Conservation (phyloP, 1,140 invertebrate species). For the Drosophila persimilis region DNA sequence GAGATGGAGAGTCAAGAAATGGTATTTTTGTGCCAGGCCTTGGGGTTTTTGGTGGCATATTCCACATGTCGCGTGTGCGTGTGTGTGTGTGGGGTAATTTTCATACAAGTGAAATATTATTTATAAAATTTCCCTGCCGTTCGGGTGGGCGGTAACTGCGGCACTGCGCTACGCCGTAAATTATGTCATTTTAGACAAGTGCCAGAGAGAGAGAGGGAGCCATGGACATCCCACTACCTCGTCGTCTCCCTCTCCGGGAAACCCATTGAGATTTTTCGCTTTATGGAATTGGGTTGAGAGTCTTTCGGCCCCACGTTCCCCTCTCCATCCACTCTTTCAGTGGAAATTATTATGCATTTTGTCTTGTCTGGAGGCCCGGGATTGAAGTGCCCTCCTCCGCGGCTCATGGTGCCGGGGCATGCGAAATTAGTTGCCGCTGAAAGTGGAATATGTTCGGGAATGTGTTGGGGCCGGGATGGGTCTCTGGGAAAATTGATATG, state of each 20-base stretch:
- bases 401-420: constrained; percentile 49
- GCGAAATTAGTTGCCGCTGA: constrained; percentile 73
- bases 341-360: constrained; percentile 72
- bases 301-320: no score
- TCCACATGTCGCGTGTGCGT: constrained; percentile 7
- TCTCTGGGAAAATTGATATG: constrained; percentile 57
- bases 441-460: constrained; percentile 59
- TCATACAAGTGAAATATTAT: constrained; percentile 80
- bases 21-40: constrained; percentile 34
- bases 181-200: constrained; percentile 80
- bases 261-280: constrained; percentile 62
- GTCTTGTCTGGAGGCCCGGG: constrained; percentile 44
- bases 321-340: not conserved
- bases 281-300: constrained; percentile 75
- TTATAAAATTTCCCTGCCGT: constrained; percentile 68
- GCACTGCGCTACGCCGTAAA: constrained; percentile 77
- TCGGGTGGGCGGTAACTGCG: constrained; percentile 73
- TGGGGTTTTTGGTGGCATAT: constrained; percentile 9
- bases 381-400: constrained; percentile 56
- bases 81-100: constrained; percentile 53
- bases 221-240: constrained; percentile 49
- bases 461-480: constrained; percentile 25
- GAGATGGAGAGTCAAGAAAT: constrained; percentile 59
- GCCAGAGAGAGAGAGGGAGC: constrained; percentile 39
- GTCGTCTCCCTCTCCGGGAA: not conserved